Percentiles rank a stretch among this genome's conserved stretches.
Evolutionary conservation across 2,888 invertebrate genomes (phyloP).

Genomic region (Himalopsyche tibetana): DNA sequence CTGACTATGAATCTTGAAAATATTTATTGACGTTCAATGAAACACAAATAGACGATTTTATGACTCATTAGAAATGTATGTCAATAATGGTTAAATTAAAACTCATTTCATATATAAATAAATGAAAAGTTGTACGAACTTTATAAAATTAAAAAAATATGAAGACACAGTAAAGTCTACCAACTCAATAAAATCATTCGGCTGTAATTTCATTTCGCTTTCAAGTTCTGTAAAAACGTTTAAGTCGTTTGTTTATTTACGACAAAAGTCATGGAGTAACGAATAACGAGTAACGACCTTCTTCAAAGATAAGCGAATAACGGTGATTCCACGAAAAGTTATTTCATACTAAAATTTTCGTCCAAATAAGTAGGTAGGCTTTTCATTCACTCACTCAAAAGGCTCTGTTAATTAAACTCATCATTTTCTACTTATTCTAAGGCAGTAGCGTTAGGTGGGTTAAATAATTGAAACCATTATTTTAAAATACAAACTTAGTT

Average conservation of each 20-base stretch:
- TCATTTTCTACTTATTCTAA: slow-evolving; percentile 21
- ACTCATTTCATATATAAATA: no score
- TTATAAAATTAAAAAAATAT: not conserved
- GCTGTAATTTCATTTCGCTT: slow-evolving; percentile 31
- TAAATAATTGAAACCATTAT: no score
- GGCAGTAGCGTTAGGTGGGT: not conserved
- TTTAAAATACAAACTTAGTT: no score
- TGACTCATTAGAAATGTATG: no score
- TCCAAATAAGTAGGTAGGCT: not conserved
- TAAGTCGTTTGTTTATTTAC: slow-evolving; percentile 40
- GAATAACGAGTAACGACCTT: slow-evolving; percentile 33
- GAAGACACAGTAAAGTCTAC: not conserved
- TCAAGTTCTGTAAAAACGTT: slow-evolving; percentile 22
- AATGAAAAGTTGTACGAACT: no score
- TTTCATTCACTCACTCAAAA: slow-evolving; percentile 46
- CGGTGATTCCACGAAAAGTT: slow-evolving; percentile 18
- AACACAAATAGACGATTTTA: no score
- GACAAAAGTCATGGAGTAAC: slow-evolving; percentile 37
- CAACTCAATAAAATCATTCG: slow-evolving; percentile 11
- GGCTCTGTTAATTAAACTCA: slow-evolving; percentile 46
- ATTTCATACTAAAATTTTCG: slow-evolving; percentile 20
- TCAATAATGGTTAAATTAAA: no score
- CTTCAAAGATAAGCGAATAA: slow-evolving; percentile 35
- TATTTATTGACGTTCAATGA: no score
- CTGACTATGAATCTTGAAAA: no score